Evolutionary conservation across 2,888 invertebrate genomes (phyloP), one percentile per base, ranked within the genome.

Genomic region (Micropterix aruncella): DNA sequence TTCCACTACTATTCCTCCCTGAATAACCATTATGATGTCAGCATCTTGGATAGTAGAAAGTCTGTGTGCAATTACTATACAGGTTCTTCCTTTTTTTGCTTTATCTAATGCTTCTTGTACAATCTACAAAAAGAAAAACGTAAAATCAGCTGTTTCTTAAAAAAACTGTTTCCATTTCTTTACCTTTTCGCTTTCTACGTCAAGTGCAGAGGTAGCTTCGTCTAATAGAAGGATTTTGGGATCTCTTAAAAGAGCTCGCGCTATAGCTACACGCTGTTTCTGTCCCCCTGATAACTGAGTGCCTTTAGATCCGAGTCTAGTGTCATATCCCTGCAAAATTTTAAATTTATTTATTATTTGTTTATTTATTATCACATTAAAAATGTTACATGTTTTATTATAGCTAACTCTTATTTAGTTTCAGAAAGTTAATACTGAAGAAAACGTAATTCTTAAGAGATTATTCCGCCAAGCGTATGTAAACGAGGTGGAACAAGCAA

Each of bases 81-180:
- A 90, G 1, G 91, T 91, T 47, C 90, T 74, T 1, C 88, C 89
- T 38, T 76, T 73, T 54, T 83, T 80, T 0, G 90, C 92, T 45
- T 75, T 74, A 59, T 92, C 89, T 44, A 93, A 62, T 0, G 92
- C 90, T 57, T 84, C 85, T 73, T 93, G 92, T 1, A 93, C 92
- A 50, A 89, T 72, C 79, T 83, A 54, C 2, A 52, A 54, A 40
- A 9, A 38, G 19, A 39, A 7, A 27, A 27, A 7, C 5, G 12
- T 27, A 27, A n/a, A n/a, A n/a, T n/a, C n/a, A n/a, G n/a, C n/a
- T n/a, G n/a, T n/a, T n/a, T n/a, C n/a, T n/a, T n/a, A n/a, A n/a
- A n/a, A n/a, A n/a, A n/a, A n/a, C n/a, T n/a, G n/a, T n/a, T n/a
- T n/a, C n/a, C n/a, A n/a, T n/a, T n/a, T n/a, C n/a, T n/a, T n/a